A percentile compares a stretch with the other conserved stretches of the same genome.
phyloP scores from a whole-genome alignment of 2,888 invertebrate species.

The Psylliodes chrysocephalus region DNA sequence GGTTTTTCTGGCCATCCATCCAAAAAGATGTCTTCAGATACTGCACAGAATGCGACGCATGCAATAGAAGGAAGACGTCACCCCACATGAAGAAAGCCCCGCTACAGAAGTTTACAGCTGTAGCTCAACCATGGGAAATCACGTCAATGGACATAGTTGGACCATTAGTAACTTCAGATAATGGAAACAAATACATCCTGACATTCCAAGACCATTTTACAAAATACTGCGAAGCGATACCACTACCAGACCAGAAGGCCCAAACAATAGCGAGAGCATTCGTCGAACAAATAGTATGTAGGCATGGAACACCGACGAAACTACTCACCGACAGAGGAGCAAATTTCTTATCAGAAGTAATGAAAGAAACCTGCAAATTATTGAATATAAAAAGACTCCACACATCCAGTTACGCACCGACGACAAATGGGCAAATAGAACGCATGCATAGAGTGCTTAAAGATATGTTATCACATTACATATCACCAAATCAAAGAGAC shows the following conservation, averaged over 20 bases:
- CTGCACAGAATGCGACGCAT: conserved; percentile 45
- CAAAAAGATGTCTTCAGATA: conserved; percentile 44
- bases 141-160: conserved; percentile 51
- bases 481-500: conserved; percentile 41
- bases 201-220: conserved; percentile 51
- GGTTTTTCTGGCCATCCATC: conserved; percentile 50
- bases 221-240: conserved; percentile 49
- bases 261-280: conserved; percentile 48
- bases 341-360: conserved; percentile 49
- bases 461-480: conserved; percentile 49
- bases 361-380: conserved; percentile 46
- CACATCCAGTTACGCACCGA: conserved; percentile 52
- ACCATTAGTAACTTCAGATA: conserved; percentile 42
- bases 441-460: conserved; percentile 50
- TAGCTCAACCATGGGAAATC: conserved; percentile 42
- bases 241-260: conserved; percentile 49
- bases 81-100: conserved; percentile 42
- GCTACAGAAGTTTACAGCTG: conserved; percentile 42
- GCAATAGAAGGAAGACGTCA: conserved; percentile 47
- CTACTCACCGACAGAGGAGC: conserved; percentile 52
- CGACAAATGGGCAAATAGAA: conserved; percentile 53
- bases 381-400: conserved; percentile 47
- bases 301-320: conserved; percentile 49
- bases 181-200: conserved; percentile 50
- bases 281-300: conserved; percentile 45